Conservation (phyloP, 2,797 vertebrate genomes). For the Florisuga fusca region DNA sequence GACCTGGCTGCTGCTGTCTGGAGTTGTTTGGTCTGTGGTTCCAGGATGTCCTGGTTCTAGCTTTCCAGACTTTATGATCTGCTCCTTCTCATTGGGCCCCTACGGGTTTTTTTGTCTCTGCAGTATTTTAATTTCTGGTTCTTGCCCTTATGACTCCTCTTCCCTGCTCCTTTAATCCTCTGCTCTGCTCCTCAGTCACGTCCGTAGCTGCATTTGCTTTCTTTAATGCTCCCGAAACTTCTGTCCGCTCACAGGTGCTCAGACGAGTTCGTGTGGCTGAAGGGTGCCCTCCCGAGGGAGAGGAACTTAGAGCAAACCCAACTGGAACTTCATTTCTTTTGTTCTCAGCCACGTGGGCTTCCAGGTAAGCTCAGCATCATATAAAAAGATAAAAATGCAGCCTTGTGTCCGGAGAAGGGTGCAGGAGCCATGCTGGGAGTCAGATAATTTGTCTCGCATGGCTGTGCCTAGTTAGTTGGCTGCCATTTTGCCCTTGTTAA, state of each 20-base stretch:
- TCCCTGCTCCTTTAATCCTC: background rate
- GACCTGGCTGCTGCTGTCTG: background rate
- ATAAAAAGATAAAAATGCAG: background rate
- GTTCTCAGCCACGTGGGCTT: background rate
- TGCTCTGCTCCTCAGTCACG: background rate
- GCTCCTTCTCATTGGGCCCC: background rate
- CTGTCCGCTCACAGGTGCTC: background rate
- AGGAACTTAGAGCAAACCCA: background rate
- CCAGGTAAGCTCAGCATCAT: background rate
- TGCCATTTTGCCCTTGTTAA: background rate
- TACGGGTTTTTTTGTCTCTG: too few relatives aligned
- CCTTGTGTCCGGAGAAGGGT: background rate
- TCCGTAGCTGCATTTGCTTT: background rate
- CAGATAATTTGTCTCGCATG: background rate
- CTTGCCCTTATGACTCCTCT: too few relatives aligned
- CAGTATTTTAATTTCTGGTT: background rate
- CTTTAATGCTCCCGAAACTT: background rate
- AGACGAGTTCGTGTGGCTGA: background rate
- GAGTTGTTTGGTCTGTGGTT: fast-evolving
- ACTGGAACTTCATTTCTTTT: background rate
- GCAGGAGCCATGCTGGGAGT: background rate
- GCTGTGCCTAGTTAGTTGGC: background rate
- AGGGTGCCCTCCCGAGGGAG: background rate
- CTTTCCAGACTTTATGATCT: too few relatives aligned
- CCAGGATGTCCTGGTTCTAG: background rate